A percentile compares a stretch with the other conserved stretches of the same genome.
Evolutionary conservation across 2,888 invertebrate species (phyloP).

Genomic region (Drosophila picticornis): DNA sequence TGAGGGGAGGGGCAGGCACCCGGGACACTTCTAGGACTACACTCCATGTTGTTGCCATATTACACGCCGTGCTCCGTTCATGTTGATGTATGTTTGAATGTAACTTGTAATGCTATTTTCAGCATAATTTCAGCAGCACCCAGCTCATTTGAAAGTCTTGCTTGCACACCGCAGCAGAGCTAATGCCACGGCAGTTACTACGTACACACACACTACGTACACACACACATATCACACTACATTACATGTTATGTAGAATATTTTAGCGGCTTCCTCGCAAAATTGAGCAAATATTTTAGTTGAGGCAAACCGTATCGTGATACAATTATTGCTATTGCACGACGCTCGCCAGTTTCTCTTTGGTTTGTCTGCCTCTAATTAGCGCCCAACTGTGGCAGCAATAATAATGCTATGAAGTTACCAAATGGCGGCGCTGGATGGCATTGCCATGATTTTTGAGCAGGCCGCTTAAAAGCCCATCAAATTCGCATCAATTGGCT

Average conservation of each 20-base stretch:
- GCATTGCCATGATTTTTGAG: conserved; percentile 42
- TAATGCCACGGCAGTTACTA: conserved; percentile 28
- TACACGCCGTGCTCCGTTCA: not conserved
- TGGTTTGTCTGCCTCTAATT: conserved; percentile 41
- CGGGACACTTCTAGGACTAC: conserved; percentile 5
- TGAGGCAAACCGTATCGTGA: conserved; percentile 34
- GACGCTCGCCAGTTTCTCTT: conserved; percentile 10
- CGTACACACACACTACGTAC: conserved; percentile 21
- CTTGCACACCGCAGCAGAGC: conserved; percentile 41
- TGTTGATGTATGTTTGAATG: conserved; percentile 14
- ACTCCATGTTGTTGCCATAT: not conserved
- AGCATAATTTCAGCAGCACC: conserved; percentile 53
- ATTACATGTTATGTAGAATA: conserved; percentile 9
- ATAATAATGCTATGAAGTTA: conserved; percentile 23
- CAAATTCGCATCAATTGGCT: conserved; percentile 55
- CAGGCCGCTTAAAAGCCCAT: conserved; percentile 34
- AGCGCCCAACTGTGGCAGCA: conserved; percentile 37
- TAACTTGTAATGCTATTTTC: conserved; percentile 43
- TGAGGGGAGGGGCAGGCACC: not conserved
- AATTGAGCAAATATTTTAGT: conserved; percentile 62
- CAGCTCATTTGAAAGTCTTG: conserved; percentile 52
- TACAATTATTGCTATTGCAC: conserved; percentile 34
- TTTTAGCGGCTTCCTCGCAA: conserved; percentile 34
- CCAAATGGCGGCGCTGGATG: not conserved
- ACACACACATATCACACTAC: not conserved